Evolutionary conservation across 1,140 invertebrate species (phyloP), one percentile per base, ranked within the genome.

Genomic region (Nymphalis io): DNA sequence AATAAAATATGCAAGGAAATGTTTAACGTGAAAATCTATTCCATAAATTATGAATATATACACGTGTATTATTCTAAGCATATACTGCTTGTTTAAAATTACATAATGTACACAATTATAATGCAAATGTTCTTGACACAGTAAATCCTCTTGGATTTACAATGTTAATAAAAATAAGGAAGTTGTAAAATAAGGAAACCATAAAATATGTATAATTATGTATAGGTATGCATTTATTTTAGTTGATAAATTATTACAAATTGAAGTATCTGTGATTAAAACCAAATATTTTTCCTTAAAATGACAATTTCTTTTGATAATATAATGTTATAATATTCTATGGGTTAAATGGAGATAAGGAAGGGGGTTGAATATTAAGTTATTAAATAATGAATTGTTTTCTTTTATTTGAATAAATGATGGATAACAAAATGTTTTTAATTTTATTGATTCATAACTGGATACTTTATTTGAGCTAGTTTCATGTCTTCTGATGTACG

Each of bases 401-500:
- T 20, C 42, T 53, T 70, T 70, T 60, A 60, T 60, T 70, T 20
- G 1, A 60, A 65, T 53, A 65, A 64, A 65, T 38, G 39, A 66
- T 60, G 55, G 21, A 40, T 39, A 15, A 61, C 60, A 64, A 69
- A 18, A 27, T 33, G 16, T 20, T 53, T 21, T 53, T 21, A 60
- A 38, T 18, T 42, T 33, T 8, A 57, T 68, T 68, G 77, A 61
- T 76, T 75, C 11, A 59, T 69, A 38, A 73, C 53, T 33, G 68
- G 20, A 69, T 75, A 74, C 23, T 75, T 72, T 11, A 76, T 73
- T 67, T 79, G 75, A 12, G 77, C 38, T 33, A 83, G 60, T 68
- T 89, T 91, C 83, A 91, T 84, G 72, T 91, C 85, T 65, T 89
- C 82, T 18, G 89, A 88, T 48, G 88, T 88, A 64, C 89, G 80